Evolutionary conservation across 64 coral and sea anemone genomes (phyloP), one percentile per base, ranked within the genome.

Genomic region (Stichodactyla helianthus): DNA sequence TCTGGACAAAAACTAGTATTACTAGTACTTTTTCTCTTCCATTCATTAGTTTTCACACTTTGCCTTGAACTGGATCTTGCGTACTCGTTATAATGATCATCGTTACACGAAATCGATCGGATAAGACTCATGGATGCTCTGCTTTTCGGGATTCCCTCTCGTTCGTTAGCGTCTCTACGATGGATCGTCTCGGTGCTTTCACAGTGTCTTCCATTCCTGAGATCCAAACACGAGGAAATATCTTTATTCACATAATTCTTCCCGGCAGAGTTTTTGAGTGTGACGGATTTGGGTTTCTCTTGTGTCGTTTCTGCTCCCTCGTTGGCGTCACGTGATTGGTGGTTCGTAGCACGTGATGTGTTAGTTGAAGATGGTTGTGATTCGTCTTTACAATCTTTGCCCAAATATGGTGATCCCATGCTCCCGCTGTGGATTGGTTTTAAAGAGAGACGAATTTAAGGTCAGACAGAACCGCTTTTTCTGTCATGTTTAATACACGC

Each of bases 1-100:
- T 31, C 22, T 2, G 68, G 12, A 23, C 27, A 74, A 31, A 11
- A 23, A 10, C 10, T 10, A 13, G 5, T 10, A 27, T 23, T 23
- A 4, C 11, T 26, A 19, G 68, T 27, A 14, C 23, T 74, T 74
- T 23, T 26, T 74, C 68, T 74, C 68, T 70, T 70, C 65, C 65
- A 70, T 79, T 79, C 77, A 15, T 52, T 79, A 15, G 13, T 52
- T 53, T 31, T 81, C 51, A 44, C 78, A 54, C 7, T 81, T 18
- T 71, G 7, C 7, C 78, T 51, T 5, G 78, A 52, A 15, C 78
- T 81, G 26, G 68, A 35, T 51, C 78, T 81, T 18, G 78, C 78
- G 51, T 81, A 81, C 14, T 81, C 78, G 51, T 81, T 54, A 20
- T 81, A 81, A 52, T 81, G 78, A 81, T 81, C 78, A 20, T 53